Percentiles rank a stretch among this genome's conserved stretches.
phyloP scores from a whole-genome alignment of 2,888 invertebrate genomes.

The Eupithecia insigniata region DNA sequence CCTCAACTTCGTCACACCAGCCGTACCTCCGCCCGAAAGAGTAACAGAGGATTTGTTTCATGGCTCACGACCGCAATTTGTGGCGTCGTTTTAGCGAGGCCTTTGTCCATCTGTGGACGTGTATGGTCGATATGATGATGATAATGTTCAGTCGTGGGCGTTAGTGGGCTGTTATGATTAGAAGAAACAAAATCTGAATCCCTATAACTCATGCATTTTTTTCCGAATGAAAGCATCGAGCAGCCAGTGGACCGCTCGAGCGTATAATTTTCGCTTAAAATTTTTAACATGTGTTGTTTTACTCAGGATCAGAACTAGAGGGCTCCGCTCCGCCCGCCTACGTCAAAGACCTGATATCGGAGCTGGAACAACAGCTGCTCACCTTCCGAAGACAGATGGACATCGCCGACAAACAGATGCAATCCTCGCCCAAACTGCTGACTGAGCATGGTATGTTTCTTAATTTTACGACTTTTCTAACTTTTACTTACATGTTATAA shows the following conservation, averaged over 20 bases:
- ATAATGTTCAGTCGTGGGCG: no score
- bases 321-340: constrained; percentile 70
- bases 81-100: not conserved
- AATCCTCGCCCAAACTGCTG: constrained; percentile 72
- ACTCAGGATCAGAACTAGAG: constrained; percentile 70
- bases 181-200: not conserved
- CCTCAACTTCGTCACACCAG: no score
- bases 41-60: no score
- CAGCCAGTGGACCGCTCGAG: no score
- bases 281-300: no score
- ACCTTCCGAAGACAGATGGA: constrained; percentile 77
- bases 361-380: constrained; percentile 73
- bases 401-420: constrained; percentile 79
- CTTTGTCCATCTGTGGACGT: no score
- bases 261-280: not conserved
- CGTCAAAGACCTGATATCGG: constrained; percentile 71
- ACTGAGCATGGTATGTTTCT: constrained; percentile 72
- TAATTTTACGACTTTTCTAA: not conserved
- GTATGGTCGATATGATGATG: no score
- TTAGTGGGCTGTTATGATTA: not conserved
- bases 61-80: not conserved
- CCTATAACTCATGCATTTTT: no score
- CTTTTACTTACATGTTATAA: no score
- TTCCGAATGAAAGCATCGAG: no score
- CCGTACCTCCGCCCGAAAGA: no score